phyloP scores from a whole-genome alignment of 2,888 invertebrate genomes.

The Caenorhabditis doughertyi region DNA sequence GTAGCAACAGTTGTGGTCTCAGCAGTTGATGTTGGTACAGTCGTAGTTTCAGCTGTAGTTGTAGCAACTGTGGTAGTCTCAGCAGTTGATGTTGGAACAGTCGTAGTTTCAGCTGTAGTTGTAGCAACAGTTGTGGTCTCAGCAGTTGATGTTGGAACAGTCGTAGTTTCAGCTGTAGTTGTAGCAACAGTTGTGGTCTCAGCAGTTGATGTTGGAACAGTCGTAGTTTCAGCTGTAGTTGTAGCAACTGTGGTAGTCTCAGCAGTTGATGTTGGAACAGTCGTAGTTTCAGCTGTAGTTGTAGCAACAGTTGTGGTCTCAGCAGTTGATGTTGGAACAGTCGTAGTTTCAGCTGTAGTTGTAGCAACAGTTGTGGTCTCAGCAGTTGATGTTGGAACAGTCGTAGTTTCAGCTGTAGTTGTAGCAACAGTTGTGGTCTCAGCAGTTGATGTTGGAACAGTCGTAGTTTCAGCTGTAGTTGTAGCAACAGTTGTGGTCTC shows the following conservation, averaged over 20 bases:
- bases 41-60: background rate
- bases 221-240: background rate
- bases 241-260: background rate
- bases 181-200: background rate
- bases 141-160: background rate
- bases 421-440: background rate
- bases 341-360: background rate
- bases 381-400: background rate
- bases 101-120: background rate
- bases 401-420: background rate
- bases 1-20: background rate
- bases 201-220: background rate
- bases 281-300: background rate
- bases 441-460: background rate
- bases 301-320: background rate
- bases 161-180: background rate
- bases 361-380: background rate
- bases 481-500: background rate
- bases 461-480: background rate
- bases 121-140: background rate
- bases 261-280: background rate
- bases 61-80: background rate
- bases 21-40: background rate
- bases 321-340: background rate
- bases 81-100: background rate